Evolutionary conservation across 2,113 vertebrate species (phyloP).

Genomic region (Anguilla rostrata): DNA sequence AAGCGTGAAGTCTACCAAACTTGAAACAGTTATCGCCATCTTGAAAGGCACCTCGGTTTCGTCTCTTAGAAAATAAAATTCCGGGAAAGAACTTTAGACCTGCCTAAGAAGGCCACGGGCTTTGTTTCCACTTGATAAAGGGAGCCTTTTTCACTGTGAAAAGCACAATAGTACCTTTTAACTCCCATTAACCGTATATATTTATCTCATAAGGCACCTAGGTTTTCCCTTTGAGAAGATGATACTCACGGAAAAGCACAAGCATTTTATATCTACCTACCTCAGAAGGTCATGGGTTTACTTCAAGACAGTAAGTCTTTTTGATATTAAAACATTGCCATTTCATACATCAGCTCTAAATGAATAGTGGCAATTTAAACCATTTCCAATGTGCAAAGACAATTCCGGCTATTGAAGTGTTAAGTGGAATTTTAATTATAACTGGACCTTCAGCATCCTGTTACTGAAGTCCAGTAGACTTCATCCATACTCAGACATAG

Average conservation of each 20-base stretch:
- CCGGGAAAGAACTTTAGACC: background rate
- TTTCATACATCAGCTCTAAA: background rate
- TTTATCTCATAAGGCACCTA: background rate
- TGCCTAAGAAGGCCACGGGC: background rate
- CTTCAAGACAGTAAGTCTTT: too few species aligned
- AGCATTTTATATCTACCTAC: too few species aligned
- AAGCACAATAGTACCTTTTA: too few species aligned
- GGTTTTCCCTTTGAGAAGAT: background rate
- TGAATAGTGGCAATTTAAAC: background rate
- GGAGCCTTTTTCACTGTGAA: too few species aligned
- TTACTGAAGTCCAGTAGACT: background rate
- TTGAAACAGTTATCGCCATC: background rate
- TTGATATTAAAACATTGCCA: too few species aligned
- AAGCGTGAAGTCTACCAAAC: slow-evolving; percentile 7
- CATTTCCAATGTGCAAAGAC: background rate
- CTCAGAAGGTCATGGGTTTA: too few species aligned
- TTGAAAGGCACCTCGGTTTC: background rate
- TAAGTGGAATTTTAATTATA: too few species aligned
- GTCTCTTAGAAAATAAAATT: background rate
- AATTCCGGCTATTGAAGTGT: too few species aligned
- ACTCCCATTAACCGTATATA: background rate
- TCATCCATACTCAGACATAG: slow-evolving; percentile 30
- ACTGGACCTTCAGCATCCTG: background rate
- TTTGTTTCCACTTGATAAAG: background rate
- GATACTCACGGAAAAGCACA: background rate